phyloP scores from a whole-genome alignment of 2,113 vertebrate genomes.

The Plestiodon gilberti region DNA sequence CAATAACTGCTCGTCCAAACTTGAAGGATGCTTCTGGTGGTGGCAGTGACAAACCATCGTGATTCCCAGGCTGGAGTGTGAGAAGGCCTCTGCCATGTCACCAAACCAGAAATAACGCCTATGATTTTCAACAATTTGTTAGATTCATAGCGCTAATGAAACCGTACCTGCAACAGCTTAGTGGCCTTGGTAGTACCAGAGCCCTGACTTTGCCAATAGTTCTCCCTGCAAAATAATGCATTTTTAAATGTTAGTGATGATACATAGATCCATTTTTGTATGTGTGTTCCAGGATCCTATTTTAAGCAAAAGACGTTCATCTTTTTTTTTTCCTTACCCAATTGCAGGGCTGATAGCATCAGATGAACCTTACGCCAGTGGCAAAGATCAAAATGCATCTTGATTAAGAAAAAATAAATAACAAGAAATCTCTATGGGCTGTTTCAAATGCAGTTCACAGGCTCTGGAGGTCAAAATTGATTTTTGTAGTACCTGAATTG shows the following conservation, averaged over 20 bases:
- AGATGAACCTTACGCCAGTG: slow-evolving; percentile 7
- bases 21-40: background rate
- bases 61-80: background rate
- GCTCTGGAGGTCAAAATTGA: slow-evolving; percentile 14
- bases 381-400: background rate
- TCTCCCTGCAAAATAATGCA: background rate
- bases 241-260: background rate
- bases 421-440: background rate
- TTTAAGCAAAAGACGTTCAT: slow-evolving; percentile 3
- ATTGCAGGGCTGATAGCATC: slow-evolving; percentile 1
- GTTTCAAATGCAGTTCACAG: slow-evolving; percentile 13
- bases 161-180: background rate
- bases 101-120: background rate
- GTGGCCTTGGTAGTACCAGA: background rate
- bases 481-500: slow-evolving; percentile 26
- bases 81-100: no score
- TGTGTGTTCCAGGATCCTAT: background rate
- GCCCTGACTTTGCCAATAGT: background rate
- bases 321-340: background rate
- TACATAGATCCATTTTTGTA: slow-evolving; percentile 5
- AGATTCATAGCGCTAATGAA: background rate
- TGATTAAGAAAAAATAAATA: background rate
- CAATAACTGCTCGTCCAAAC: background rate
- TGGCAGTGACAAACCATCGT: background rate
- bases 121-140: background rate